phyloP scores from a whole-genome alignment of 1,140 invertebrate genomes.

The Drosophila nigrodunni region DNA sequence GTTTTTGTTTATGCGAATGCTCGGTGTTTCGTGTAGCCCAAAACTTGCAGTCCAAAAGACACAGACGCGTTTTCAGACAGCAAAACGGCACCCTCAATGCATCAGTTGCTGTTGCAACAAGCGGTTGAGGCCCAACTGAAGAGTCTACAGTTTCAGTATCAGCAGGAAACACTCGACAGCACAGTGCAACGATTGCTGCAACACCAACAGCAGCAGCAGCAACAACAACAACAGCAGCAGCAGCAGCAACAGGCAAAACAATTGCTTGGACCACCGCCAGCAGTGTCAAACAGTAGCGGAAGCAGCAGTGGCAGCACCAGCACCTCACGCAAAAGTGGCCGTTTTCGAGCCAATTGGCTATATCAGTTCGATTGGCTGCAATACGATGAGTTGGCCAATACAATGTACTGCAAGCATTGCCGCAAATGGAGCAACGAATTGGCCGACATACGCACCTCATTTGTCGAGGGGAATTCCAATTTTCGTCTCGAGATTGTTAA shows the following conservation, averaged over 20 bases:
- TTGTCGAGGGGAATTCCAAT: conserved; percentile 90
- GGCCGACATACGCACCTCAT: conserved; percentile 89
- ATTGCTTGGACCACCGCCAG: conserved; percentile 21
- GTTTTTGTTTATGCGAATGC: conserved; percentile 44
- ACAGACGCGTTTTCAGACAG: conserved; percentile 57
- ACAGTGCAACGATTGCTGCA: conserved; percentile 70
- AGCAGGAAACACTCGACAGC: conserved; percentile 62
- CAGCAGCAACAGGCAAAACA: conserved; percentile 34
- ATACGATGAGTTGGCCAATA: conserved; percentile 88
- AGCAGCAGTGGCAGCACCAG: not conserved
- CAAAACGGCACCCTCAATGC: conserved; percentile 58
- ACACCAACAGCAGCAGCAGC: conserved; percentile 66
- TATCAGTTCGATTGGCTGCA: conserved; percentile 89
- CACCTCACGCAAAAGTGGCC: conserved; percentile 86
- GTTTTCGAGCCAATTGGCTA: conserved; percentile 88
- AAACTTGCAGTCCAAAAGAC: conserved; percentile 59
- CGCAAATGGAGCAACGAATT: conserved; percentile 89
- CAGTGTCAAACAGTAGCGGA: conserved; percentile 1
- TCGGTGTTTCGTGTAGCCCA: conserved; percentile 33
- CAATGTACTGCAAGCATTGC: conserved; percentile 90
- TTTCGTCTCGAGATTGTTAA: conserved; percentile 91
- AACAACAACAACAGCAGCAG: conserved; percentile 62
- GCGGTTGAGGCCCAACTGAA: conserved; percentile 72
- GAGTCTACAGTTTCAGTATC: conserved; percentile 62
- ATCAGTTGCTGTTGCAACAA: conserved; percentile 70